phyloP scores from a whole-genome alignment of 2,888 invertebrate genomes.

The Scaptomyza polygonia region DNA sequence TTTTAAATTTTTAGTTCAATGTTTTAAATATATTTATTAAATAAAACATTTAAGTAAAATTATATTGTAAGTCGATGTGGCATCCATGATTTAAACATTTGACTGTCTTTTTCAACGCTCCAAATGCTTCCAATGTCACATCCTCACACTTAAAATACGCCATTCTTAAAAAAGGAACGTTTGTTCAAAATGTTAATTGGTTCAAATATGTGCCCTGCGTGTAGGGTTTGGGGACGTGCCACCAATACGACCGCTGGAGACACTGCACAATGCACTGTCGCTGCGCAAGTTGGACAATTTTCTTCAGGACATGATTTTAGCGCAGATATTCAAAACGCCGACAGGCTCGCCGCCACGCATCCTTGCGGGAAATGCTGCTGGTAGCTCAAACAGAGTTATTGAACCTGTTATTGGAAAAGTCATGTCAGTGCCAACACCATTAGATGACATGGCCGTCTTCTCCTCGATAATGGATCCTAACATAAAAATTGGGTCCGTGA shows the following conservation, averaged over 20 bases:
- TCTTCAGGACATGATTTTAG: constrained; percentile 93
- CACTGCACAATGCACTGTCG: constrained; percentile 97
- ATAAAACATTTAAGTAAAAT: background rate
- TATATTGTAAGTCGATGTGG: constrained; percentile 2
- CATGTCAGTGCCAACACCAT: constrained; percentile 10
- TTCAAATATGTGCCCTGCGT: constrained; percentile 73
- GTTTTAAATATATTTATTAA: too few species aligned
- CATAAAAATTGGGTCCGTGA: background rate
- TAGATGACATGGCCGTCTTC: constrained; percentile 24
- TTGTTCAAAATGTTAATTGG: background rate
- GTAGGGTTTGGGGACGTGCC: constrained; percentile 95
- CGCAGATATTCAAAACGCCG: constrained; percentile 90
- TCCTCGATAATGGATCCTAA: constrained; percentile 39
- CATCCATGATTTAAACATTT: background rate
- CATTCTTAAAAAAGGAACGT: background rate
- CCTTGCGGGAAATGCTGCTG: constrained; percentile 22
- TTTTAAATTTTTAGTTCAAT: too few species aligned
- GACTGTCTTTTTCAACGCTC: constrained; percentile 4
- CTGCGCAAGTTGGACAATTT: constrained; percentile 95
- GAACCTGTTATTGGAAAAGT: background rate
- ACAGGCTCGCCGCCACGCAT: constrained; percentile 88
- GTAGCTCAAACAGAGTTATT: constrained; percentile 24
- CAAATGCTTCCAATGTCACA: background rate
- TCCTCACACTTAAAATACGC: background rate
- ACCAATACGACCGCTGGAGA: constrained; percentile 97